Evolutionary conservation across 2,888 invertebrate genomes (phyloP).

Genomic region (Eumerus sabulonum): DNA sequence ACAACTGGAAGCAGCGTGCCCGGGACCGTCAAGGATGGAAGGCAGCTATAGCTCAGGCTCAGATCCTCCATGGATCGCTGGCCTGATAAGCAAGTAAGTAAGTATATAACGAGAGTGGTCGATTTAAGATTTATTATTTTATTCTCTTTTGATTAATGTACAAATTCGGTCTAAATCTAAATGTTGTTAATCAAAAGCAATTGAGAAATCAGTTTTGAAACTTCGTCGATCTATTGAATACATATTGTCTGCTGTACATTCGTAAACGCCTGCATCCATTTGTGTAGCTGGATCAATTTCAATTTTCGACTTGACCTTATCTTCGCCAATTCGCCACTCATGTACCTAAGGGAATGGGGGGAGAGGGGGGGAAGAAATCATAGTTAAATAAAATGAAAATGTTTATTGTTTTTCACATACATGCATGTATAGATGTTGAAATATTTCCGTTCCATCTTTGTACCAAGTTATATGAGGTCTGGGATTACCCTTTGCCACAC

Average conservation of each 20-base stretch:
- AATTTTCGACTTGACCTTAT: constrained; percentile 93
- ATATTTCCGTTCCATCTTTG: constrained; percentile 96
- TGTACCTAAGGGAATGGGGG: no score
- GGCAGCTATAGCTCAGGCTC: no score
- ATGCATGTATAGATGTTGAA: constrained; percentile 92
- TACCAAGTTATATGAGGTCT: constrained; percentile 97
- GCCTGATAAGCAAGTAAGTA: no score
- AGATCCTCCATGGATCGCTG: no score
- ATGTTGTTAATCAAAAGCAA: constrained; percentile 86
- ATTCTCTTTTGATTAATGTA: no score
- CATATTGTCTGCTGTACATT: constrained; percentile 96
- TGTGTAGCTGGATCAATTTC: constrained; percentile 97
- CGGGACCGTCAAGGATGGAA: no score
- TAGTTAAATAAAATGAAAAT: background rate
- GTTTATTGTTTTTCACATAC: constrained; percentile 84
- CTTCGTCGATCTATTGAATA: constrained; percentile 94
- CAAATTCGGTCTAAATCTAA: background rate
- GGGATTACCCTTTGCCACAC: constrained; percentile 93
- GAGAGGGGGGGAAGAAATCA: no score
- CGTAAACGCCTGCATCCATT: constrained; percentile 97
- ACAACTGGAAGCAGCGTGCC: no score
- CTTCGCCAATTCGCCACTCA: constrained; percentile 91
- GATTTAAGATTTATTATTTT: no score
- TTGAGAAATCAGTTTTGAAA: constrained; percentile 95
- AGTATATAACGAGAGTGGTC: no score